Evolutionary conservation across 2,797 vertebrate genomes (phyloP), one percentile per base, ranked within the genome.

Genomic region (Perdix hodgsoniae): DNA sequence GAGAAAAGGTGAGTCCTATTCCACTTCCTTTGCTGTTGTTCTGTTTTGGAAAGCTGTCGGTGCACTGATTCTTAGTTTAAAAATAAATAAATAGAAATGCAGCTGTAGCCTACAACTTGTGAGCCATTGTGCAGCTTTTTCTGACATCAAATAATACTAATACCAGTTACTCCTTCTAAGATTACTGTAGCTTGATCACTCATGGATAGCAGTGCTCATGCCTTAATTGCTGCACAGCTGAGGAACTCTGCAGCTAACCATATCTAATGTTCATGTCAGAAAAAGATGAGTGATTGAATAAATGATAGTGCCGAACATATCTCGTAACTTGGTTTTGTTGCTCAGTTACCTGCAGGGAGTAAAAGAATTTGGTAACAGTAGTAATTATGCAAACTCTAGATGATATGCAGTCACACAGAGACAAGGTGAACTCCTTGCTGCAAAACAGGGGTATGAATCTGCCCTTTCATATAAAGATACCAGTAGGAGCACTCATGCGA

Each of bases 1-100:
- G 99, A 97, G 98, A 99, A 98, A 99, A 99, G 99, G 99, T 99
- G 97, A 99, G 96, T 37, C 2, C 5, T 23, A 2, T 60, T 82
- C 85, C 21, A 29, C 33, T 94, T 90, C 83, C 39, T 67, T 71
- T 91, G 5, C 89, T n/a, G 65, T 77, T 60, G 2, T 74, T 52
- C 78, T 76, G 7, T 56, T 73, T 50, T 47, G n/a, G 35, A 42
- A 65, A 45, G 52, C 14, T 88, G 17, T 19, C 29, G 52, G 13
- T 10, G 17, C 9, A 8, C 42, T 29, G 17, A 44, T 70, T 42
- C 26, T 0, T 1, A 65, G 44, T 70, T 90, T 17, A 73, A 60
- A 78, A 85, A 90, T 65, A 50, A 75, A 72, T 15, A 47, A 37
- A 18, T 21, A 56, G n/a, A 56, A 56, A 56, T n/a, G 11, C n/a